Conservation (phyloP, 2,888 invertebrate species). For the Resseliella maxima region DNA sequence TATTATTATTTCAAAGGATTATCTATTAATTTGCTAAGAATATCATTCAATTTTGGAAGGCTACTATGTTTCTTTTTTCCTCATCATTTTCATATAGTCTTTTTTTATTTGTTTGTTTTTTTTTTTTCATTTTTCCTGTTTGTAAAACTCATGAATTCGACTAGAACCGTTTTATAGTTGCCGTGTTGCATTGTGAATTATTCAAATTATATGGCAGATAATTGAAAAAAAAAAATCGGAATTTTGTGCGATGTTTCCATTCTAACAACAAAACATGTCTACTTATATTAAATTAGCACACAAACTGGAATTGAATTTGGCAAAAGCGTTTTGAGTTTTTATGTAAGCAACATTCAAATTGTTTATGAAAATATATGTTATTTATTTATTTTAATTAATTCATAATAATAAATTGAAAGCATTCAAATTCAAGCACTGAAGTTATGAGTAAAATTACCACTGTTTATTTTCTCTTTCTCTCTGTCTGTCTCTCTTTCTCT, state of each 20-base stretch:
- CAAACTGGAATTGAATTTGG: constrained; percentile 9
- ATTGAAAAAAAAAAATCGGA: too few species aligned
- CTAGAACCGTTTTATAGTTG: too few species aligned
- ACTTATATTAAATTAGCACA: constrained; percentile 13
- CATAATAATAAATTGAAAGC: too few species aligned
- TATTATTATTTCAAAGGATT: background rate
- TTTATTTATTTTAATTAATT: too few species aligned
- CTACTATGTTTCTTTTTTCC: background rate
- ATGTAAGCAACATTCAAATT: constrained; percentile 6
- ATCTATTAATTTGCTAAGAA: background rate
- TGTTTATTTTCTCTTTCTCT: too few species aligned
- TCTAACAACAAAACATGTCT: background rate
- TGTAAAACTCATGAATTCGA: background rate
- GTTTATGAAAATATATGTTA: too few species aligned
- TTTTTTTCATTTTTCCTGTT: background rate
- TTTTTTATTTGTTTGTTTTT: background rate
- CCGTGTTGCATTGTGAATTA: background rate
- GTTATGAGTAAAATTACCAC: too few species aligned
- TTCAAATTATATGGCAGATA: background rate
- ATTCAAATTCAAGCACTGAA: too few species aligned
- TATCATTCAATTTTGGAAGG: background rate
- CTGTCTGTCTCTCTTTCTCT: too few species aligned
- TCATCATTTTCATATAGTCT: too few species aligned
- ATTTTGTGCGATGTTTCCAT: background rate
- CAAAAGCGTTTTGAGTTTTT: background rate